These are phyloP conservation scores for Salvelinus namaycush DNA, from an alignment of 2,113 vertebrate genomes.

Conservation along the genomic window DNA sequence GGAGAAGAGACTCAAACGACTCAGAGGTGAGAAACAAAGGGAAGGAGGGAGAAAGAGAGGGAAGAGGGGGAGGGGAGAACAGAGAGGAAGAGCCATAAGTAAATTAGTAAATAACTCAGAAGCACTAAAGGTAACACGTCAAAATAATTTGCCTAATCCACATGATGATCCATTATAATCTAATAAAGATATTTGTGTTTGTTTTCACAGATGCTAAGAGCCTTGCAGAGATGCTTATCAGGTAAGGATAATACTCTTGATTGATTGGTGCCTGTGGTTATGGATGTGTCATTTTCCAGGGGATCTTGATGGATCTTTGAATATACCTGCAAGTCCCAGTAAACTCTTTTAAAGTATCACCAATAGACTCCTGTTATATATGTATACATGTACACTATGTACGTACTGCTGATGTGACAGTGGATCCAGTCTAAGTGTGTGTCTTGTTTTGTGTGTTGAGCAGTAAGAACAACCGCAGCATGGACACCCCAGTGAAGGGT, in stretches of 20 bases:
- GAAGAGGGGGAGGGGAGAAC: not conserved
- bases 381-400: not conserved
- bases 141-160: conserved; percentile 18
- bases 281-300: not conserved
- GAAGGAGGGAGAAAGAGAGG: not conserved
- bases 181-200: conserved; percentile 40
- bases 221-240: conserved; percentile 98
- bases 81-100: conserved; percentile 23
- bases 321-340: not conserved
- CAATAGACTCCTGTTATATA: not conserved
- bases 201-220: conserved; percentile 90
- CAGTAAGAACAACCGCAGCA: conserved; percentile 98
- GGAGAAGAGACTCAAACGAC: conserved; percentile 93
- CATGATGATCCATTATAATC: conserved; percentile 16
- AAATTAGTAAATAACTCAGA: too few species aligned
- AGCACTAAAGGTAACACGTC: conserved; percentile 2
- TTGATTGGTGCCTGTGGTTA: not conserved
- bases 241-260: conserved; percentile 70
- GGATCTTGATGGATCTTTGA: not conserved
- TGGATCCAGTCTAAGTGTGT: conserved; percentile 33
- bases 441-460: conserved; percentile 38
- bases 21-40: conserved; percentile 80
- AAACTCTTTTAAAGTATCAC: not conserved
- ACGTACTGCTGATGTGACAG: not conserved
- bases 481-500: conserved; percentile 97